Evolutionary conservation across 2,797 vertebrate genomes (phyloP), one percentile per base, ranked within the genome.

Genomic region (Valencia hispanica): DNA sequence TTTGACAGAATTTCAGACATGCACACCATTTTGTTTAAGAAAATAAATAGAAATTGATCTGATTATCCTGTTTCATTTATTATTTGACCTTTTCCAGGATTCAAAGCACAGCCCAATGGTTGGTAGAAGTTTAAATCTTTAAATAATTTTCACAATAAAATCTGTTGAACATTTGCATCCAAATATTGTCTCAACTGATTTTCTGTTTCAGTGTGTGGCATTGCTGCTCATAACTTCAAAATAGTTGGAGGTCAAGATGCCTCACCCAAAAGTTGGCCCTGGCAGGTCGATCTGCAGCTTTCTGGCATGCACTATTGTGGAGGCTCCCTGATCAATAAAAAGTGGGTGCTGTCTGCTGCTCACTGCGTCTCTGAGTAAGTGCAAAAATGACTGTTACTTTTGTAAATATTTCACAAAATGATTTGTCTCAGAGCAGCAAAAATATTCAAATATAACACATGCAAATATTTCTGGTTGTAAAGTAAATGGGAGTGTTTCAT

Each of bases 291-390:
- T 61, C 79, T 94, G 41, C 87, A 87, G 51, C 0, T 0, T 4
- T 77, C 2, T 57, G 84, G 78, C 0, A 0, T 4, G 2, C 88
- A 88, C 77, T 4, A 79, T 1, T 94, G 93, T 83, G 91, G 90
- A 22, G 92, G 92, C 47, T 93, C 93, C 50, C 89, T 94, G 34
- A 73, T 94, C 86, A 93, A 86, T 79, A 85, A 47, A 45, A 82
- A 92, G 68, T 94, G 93, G 91, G 87, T 94, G n/a, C 65, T 93
- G 68, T 83, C 91, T 65, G 91, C 90, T 69, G 91, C 92, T 51
- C 92, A 92, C 81, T 94, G 91, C 68, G 74, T 91, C 76, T 27
- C 1, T 50, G 0, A 32, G 81, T 79, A 18, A 5, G 77, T 65
- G 30, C 43, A 68, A 27, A 10, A 5, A 0, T 15, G 1, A 5